These are phyloP conservation scores for Microtus montanus DNA, from an alignment of 2,113 vertebrate genomes.

Conservation along the genomic window DNA sequence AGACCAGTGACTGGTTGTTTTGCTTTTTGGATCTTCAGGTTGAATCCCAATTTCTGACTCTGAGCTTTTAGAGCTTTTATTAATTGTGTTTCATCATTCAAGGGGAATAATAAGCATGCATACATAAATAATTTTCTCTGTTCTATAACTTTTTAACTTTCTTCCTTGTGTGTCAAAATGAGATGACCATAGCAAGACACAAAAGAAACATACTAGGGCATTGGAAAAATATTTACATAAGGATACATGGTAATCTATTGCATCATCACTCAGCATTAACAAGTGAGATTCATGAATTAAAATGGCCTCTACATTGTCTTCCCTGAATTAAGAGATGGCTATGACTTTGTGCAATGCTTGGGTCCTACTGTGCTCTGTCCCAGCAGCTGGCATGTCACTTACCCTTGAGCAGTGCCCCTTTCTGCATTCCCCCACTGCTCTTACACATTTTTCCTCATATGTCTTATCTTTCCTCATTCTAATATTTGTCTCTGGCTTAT, in stretches of 20 bases:
- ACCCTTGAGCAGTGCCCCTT: neutral
- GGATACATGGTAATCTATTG: neutral
- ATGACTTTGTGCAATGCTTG: neutral
- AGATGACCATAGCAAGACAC: neutral
- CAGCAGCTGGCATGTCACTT: fast-evolving
- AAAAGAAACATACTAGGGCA: neutral
- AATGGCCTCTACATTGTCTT: neutral
- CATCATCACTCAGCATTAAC: neutral
- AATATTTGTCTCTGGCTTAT: neutral
- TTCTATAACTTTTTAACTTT: neutral
- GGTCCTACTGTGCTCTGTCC: fast-evolving
- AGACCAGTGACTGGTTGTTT: too few species aligned
- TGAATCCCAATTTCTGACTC: too few species aligned
- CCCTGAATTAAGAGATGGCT: neutral
- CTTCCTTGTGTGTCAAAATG: neutral
- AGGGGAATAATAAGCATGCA: fast-evolving
- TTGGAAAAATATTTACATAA: neutral
- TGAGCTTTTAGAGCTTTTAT: too few species aligned
- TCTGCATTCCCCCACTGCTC: too few species aligned
- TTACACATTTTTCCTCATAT: neutral
- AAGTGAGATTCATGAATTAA: neutral
- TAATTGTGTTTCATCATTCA: too few species aligned
- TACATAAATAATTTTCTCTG: neutral
- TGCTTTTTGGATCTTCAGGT: too few species aligned
- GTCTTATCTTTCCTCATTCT: neutral